These are phyloP conservation scores for Ophraella communa DNA, from an alignment of 2,888 invertebrate species.

Conservation along the genomic window DNA sequence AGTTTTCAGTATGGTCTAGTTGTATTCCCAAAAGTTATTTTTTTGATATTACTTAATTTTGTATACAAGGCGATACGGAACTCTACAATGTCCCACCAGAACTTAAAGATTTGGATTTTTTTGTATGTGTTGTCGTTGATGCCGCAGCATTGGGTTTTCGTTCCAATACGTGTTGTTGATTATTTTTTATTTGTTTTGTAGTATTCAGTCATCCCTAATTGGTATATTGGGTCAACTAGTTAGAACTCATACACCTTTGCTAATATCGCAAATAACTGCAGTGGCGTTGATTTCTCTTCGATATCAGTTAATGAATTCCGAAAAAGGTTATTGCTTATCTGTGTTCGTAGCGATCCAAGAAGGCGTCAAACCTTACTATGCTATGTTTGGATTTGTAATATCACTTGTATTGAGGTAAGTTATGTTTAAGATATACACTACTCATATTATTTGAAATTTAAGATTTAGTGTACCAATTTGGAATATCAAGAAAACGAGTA, in stretches of 20 bases:
- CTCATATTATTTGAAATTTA: not conserved
- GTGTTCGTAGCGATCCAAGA: slow-evolving; percentile 67
- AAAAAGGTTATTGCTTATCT: slow-evolving; percentile 53
- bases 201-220: slow-evolving; percentile 65
- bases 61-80: too few relatives aligned
- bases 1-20: too few relatives aligned
- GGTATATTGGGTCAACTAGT: slow-evolving; percentile 70
- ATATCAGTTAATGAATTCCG: slow-evolving; percentile 60
- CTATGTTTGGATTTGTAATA: slow-evolving; percentile 46
- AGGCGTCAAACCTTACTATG: slow-evolving; percentile 67
- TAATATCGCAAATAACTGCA: slow-evolving; percentile 72
- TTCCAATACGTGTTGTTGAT: not conserved
- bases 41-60: too few relatives aligned
- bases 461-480: not conserved
- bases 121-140: too few relatives aligned
- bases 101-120: too few relatives aligned
- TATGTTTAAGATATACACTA: not conserved
- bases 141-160: not conserved
- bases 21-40: too few relatives aligned
- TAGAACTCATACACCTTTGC: slow-evolving; percentile 69
- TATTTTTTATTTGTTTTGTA: slow-evolving; percentile 19
- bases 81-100: too few relatives aligned
- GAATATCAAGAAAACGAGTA: too few relatives aligned
- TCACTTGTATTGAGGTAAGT: slow-evolving; percentile 62
- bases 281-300: slow-evolving; percentile 69